Percentiles rank a stretch among this genome's conserved stretches.
Conservation (phyloP, 2,113 vertebrate species). For the Tragelaphus buxtoni region DNA sequence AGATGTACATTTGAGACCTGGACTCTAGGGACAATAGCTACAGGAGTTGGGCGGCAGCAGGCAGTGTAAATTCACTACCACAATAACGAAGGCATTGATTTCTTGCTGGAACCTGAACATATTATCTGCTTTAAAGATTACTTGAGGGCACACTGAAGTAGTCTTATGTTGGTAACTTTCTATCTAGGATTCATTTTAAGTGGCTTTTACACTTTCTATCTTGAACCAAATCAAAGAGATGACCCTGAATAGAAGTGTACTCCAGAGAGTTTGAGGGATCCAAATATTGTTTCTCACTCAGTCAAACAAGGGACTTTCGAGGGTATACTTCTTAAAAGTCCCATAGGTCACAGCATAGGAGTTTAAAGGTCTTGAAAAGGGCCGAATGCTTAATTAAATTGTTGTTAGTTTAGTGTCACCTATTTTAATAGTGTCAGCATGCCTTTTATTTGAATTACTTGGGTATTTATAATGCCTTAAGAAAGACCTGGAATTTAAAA, state of each 20-base stretch:
- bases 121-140: conserved; percentile 39
- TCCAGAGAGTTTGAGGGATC: conserved; percentile 12
- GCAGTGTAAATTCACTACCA: neutral
- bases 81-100: neutral
- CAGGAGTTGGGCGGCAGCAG: neutral
- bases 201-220: conserved; percentile 53
- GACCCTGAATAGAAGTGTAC: neutral
- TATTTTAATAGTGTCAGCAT: neutral
- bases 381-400: neutral
- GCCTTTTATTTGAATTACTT: neutral
- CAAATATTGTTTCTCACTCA: neutral
- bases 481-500: neutral
- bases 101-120: conserved; percentile 1
- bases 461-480: neutral
- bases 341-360: neutral
- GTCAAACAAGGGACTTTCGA: neutral
- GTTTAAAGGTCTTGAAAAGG: neutral
- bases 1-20: neutral
- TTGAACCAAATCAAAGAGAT: conserved; percentile 33
- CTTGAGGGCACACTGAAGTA: conserved; percentile 38
- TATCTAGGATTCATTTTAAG: conserved; percentile 24
- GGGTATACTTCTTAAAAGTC: neutral
- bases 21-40: neutral
- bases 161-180: conserved; percentile 39
- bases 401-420: neutral